Base-by-base conservation (phyloP, 2,113 vertebrate genomes). In the Antennarius striatus region DNA sequence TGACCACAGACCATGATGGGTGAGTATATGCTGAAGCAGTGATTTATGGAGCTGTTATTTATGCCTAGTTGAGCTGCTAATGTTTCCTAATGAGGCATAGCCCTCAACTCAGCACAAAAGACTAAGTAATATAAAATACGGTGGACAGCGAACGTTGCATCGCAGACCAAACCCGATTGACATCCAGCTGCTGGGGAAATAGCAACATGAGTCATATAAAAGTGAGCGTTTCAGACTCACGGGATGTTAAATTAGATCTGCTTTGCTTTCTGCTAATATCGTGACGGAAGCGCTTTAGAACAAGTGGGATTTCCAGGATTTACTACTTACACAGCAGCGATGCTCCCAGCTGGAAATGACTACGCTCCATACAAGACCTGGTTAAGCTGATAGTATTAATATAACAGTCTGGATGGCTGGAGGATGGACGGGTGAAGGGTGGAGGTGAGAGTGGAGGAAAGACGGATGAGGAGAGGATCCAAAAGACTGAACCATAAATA, bases 1-100 rank as follows among this genome's bases (percentile, higher is more conserved):
- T 75, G 22, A 76, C 68, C 80, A 70, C 8, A 9, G 45, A 58
- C 62, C 30, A 48, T 67, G 76, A 56, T 50, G 61, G 36, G 50
- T 22, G 43, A 62, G 65, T 60, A 69, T 71, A 46, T 56, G 62
- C 54, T 51, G 58, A 45, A 83, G 77, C 70, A 45, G 52, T 89
- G 84, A 89, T 89, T 90, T 89, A 90, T 88, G 77, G 67, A 84
- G 82, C 82, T 83, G 82, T 86, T 90, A 83, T 82, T 83, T 81
- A 81, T 78, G 85, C 82, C 87, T 81, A 82, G 85, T 89, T 88
- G 81, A 86, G 85, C 85, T 81, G 75, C 82, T 89, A 90, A 90
- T 89, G 82, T 75, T 79, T 79, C 68, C 77, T 89, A 90, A 90
- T 90, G 89, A 89, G 89, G 53, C 87, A 78, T 83, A 79, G 67